Evolutionary conservation across 2,888 invertebrate genomes (phyloP), one percentile per base, ranked within the genome.

Genomic region (Thera britannica): DNA sequence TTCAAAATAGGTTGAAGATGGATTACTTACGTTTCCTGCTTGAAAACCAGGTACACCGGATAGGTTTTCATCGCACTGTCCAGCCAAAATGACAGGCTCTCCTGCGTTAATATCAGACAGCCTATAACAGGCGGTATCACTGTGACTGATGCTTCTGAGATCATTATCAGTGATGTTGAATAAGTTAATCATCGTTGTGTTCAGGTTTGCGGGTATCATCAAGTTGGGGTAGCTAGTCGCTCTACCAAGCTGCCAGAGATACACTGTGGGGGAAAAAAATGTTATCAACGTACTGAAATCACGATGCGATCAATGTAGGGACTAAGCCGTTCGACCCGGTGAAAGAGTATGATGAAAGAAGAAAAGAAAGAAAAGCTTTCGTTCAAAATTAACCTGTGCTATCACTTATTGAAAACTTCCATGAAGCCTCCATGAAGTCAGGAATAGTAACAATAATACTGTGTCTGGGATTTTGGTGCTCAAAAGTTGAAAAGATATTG

Each of bases 231-330:
- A 77, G 0, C 68, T 49, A 0, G 72, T 69, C 2, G 65, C 35
- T 68, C 84, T 78, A 49, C 84, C 80, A n/a, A 90, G 75, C 49
- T 86, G 83, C 90, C 90, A 90, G 66, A 91, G 57, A 68, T 82
- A 77, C n/a, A 92, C 92, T 92, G 83, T 54, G 5, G 44, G 5
- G 44, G 61, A n/a, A 34, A 3, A 58, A 64, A 23, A 44, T 56
- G 1, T 8, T 52, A 7, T 51, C 12, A 1, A 34, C n/a, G 34
- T 12, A 52, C 7, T 2, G 7, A 34, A 23, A 12, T 12, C 8
- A 44, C 3, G 2, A 44, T 44, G 44, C 8, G 38, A 38, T 23
- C 23, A 23, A 23, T 23, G 23, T 23, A 23, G 23, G 23, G 23
- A 23, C 23, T 23, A 23, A 23, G 23, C 23, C 23, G 23, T 23